Conservation (phyloP, 1,140 invertebrate species). For the Ceratina japonica region DNA sequence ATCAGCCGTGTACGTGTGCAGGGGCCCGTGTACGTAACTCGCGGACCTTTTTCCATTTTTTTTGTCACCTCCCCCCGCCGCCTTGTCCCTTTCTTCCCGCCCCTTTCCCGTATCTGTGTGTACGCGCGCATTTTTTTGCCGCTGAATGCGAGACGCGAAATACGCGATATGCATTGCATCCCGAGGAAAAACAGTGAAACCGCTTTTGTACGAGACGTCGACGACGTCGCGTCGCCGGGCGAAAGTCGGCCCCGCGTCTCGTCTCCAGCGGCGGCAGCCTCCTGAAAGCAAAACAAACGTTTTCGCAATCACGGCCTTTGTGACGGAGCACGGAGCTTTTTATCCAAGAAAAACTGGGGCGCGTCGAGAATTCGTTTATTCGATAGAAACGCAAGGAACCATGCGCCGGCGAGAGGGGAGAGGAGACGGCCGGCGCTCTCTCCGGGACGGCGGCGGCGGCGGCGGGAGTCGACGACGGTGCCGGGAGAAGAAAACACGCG, state of each 20-base stretch:
- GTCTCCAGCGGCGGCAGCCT: conserved; percentile 48
- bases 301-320: conserved; percentile 67
- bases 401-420: no score
- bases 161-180: conserved; percentile 32
- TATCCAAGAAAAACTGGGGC: conserved; percentile 25
- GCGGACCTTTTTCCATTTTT: conserved; percentile 25
- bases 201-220: conserved; percentile 40
- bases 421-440: background rate
- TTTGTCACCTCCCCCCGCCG: conserved; percentile 10
- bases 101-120: background rate
- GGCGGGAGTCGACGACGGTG: background rate
- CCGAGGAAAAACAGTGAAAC: conserved; percentile 27
- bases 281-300: conserved; percentile 65
- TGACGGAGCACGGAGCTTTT: conserved; percentile 31
- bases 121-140: background rate
- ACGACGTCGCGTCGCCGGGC: conserved; percentile 15
- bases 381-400: conserved; percentile 43
- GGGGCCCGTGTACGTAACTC: background rate
- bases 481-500: background rate
- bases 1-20: conserved; percentile 21
- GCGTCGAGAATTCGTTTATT: conserved; percentile 47
- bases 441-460: no score
- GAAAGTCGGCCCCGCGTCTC: conserved; percentile 17
- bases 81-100: conserved; percentile 14
- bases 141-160: conserved; percentile 27